Conservation (phyloP, 2,888 invertebrate species). For the Carpatolechia fugitivella region DNA sequence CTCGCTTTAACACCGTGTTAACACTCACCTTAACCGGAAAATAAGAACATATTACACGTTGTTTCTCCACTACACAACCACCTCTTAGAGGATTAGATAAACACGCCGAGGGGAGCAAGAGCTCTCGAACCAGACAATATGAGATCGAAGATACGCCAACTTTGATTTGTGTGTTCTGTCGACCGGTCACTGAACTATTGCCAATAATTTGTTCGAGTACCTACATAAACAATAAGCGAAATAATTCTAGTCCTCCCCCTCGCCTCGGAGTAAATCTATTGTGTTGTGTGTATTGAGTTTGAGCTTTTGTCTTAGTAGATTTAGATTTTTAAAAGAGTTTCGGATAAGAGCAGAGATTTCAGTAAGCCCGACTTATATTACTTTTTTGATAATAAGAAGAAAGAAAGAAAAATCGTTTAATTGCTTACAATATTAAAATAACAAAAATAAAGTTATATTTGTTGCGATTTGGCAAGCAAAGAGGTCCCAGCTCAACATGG, state of each 20-base stretch:
- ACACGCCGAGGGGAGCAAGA: slow-evolving; percentile 7
- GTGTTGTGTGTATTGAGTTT: not conserved
- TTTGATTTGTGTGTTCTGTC: slow-evolving; percentile 21
- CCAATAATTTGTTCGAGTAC: slow-evolving; percentile 14
- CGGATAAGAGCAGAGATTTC: not conserved
- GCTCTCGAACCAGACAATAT: slow-evolving; percentile 16
- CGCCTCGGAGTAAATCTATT: not conserved
- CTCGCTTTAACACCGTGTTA: slow-evolving; percentile 27
- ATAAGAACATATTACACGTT: slow-evolving; percentile 11
- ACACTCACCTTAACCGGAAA: slow-evolving; percentile 23
- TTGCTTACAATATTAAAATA: too few species aligned
- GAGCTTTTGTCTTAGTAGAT: not conserved
- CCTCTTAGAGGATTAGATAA: slow-evolving; percentile 1
- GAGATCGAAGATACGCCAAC: slow-evolving; percentile 20
- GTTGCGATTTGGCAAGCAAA: too few species aligned
- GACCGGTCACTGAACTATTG: slow-evolving; percentile 17
- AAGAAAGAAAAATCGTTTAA: too few species aligned
- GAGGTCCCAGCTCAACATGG: too few species aligned
- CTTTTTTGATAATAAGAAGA: too few species aligned
- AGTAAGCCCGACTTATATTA: too few species aligned
- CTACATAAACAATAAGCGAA: slow-evolving; percentile 10
- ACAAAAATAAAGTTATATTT: too few species aligned
- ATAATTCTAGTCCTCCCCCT: not conserved
- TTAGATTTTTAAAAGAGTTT: not conserved
- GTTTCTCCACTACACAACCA: not conserved